Percentiles rank a stretch among this genome's conserved stretches.
These are phyloP conservation scores for Pelagia noctiluca DNA, from an alignment of 30 jellyfish, hydroid and myxozoan genomes.

Conservation along the genomic window DNA sequence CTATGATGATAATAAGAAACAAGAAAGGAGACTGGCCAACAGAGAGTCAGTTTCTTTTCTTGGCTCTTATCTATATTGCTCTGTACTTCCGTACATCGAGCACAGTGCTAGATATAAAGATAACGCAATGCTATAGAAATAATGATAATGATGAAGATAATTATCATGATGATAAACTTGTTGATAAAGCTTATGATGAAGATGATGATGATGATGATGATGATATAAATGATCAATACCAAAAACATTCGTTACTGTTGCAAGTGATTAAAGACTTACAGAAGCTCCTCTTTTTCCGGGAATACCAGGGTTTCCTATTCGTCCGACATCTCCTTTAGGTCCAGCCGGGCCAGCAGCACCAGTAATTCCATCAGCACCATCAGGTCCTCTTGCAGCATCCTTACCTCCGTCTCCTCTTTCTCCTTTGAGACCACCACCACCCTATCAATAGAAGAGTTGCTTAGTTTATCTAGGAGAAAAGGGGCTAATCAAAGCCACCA, in stretches of 20 bases:
- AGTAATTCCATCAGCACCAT: constrained; percentile 79
- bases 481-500: too few relatives aligned
- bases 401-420: constrained; percentile 79
- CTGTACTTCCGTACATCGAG: too few relatives aligned
- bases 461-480: too few relatives aligned
- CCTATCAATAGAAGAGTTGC: constrained; percentile 40
- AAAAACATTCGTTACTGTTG: not conserved
- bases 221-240: not conserved
- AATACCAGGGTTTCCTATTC: constrained; percentile 73
- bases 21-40: too few relatives aligned
- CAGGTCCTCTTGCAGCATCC: constrained; percentile 82
- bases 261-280: constrained; percentile 73
- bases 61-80: too few relatives aligned
- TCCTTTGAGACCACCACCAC: constrained; percentile 90
- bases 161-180: too few relatives aligned
- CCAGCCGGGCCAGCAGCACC: constrained; percentile 84
- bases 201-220: not conserved
- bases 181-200: too few relatives aligned
- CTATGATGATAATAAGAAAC: too few relatives aligned
- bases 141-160: too few relatives aligned
- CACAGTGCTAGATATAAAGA: too few relatives aligned
- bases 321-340: constrained; percentile 84
- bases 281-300: constrained; percentile 66
- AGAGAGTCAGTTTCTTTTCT: too few relatives aligned
- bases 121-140: too few relatives aligned